Evolutionary conservation across 2,113 vertebrate species (phyloP).

Genomic region (Sapayoa aenigma): DNA sequence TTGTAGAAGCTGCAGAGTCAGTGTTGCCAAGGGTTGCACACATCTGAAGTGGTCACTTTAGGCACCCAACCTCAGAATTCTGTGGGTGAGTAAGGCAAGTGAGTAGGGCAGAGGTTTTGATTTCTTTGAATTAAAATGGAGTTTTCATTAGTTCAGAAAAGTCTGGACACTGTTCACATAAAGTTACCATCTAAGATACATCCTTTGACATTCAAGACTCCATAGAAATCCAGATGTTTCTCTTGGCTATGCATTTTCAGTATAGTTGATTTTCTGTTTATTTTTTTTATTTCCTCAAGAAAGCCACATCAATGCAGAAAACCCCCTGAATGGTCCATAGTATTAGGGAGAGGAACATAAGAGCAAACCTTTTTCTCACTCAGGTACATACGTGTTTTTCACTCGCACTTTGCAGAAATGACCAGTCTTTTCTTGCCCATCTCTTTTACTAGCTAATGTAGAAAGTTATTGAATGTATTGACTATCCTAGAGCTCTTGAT

Average conservation of each 20-base stretch:
- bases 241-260: background rate
- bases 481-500: background rate
- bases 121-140: background rate
- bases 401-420: background rate
- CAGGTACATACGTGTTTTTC: background rate
- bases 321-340: background rate
- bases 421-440: background rate
- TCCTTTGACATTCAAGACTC: background rate
- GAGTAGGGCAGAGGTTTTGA: background rate
- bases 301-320: background rate
- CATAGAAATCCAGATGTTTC: background rate
- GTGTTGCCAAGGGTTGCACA: accelerated
- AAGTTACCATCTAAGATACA: background rate
- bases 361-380: background rate
- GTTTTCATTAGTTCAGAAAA: background rate
- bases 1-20: background rate
- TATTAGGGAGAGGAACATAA: background rate
- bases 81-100: background rate
- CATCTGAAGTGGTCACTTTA: background rate
- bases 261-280: background rate
- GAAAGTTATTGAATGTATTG: background rate
- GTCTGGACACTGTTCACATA: background rate
- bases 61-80: background rate
- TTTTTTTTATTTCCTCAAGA: background rate
- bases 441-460: background rate